Base-by-base conservation (phyloP, 1,140 invertebrate species). In the Rhyzopertha dominica region DNA sequence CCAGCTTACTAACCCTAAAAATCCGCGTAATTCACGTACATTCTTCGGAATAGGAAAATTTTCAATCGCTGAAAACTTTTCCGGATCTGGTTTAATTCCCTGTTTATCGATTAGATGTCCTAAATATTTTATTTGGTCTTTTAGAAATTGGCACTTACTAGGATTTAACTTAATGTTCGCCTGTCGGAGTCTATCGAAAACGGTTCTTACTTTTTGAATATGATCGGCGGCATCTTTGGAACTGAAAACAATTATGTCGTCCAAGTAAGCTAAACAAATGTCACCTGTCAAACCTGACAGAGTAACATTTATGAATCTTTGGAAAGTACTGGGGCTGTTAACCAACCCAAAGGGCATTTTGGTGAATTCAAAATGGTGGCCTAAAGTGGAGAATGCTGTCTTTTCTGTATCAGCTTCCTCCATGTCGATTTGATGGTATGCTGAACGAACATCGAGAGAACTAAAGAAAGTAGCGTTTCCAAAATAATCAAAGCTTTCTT, bases 71-170 rank as follows among this genome's bases (percentile, higher is more conserved):
- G 17, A 10, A 29, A 41, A 19, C 43, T 41, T 51, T 5, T 51
- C 49, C 13, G 36, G 31, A 28, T 51, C 20, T 0, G 35, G 37
- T 20, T 20, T 13, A 12, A 47, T 19, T 18, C 48, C 48, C n/a
- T 46, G n/a, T 20, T 16, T 10, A n/a, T n/a, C 32, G 12, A 51
- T 28, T 18, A 47, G 24, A 20, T 51, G 49, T 13, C 44, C 49
- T 29, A 51, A 30, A 35, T 40, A 37, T 29, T 41, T 47, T 5
- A 47, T n/a, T n/a, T n/a, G n/a, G n/a, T n/a, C n/a, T 13, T 36
- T 25, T 18, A 32, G 29, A 2, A 50, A 50, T 13, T 25, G n/a
- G 16, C 19, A 40, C 35, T 46, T 50, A 4, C 19, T 19, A 4
- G 13, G 30, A n/a, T n/a, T n/a, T n/a, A n/a, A n/a, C 28, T 45